These are phyloP conservation scores for Stenodera caucasica DNA, from an alignment of 2,888 invertebrate genomes.

Conservation along the genomic window DNA sequence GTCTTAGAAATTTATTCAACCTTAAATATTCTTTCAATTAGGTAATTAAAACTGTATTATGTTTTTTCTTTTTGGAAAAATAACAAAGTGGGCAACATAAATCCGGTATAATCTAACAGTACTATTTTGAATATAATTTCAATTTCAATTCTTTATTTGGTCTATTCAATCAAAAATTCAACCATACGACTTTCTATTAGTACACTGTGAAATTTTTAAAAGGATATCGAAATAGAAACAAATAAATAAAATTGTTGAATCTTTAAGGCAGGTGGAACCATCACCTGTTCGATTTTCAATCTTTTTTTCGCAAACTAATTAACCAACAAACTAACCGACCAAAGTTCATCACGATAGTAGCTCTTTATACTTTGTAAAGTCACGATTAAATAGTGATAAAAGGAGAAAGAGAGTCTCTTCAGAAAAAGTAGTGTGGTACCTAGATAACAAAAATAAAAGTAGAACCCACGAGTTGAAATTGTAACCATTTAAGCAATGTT, in stretches of 20 bases:
- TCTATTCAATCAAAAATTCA: background rate
- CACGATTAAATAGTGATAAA: background rate
- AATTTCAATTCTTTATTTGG: background rate
- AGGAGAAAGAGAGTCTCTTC: background rate
- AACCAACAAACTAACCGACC: background rate
- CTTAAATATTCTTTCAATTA: too few relatives aligned
- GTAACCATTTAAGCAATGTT: slow-evolving; percentile 26
- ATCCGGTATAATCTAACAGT: slow-evolving; percentile 1
- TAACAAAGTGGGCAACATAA: background rate
- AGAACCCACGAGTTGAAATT: slow-evolving; percentile 30
- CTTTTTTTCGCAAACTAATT: background rate
- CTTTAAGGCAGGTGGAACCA: background rate
- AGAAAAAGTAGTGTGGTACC: slow-evolving; percentile 5
- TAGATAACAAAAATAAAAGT: slow-evolving; percentile 38
- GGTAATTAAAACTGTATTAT: too few relatives aligned
- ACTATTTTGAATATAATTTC: background rate
- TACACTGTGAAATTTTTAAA: background rate
- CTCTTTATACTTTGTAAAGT: too few relatives aligned
- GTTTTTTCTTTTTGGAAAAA: too few relatives aligned
- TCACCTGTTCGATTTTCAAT: background rate
- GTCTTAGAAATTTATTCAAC: too few relatives aligned
- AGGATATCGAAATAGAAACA: background rate
- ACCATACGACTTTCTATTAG: background rate
- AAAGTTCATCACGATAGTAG: background rate
- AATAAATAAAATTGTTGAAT: background rate